Base-by-base conservation (phyloP, 1,140 invertebrate genomes). In the Eubasilissa regina region DNA sequence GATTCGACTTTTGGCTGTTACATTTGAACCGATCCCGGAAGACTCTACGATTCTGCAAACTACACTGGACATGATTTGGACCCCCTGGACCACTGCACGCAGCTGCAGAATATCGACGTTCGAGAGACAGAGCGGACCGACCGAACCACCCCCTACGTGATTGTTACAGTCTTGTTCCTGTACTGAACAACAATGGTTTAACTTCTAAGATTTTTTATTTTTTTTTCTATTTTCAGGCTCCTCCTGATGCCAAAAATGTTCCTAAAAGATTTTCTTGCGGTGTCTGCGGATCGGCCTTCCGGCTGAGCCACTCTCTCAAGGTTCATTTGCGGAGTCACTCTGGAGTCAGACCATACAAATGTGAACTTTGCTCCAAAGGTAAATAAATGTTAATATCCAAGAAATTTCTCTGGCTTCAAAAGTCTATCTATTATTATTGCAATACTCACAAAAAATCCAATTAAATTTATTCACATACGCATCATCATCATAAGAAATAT, bases 261-360 rank as follows among this genome's bases (percentile, higher is more conserved):
- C 8, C 21, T 4, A 75, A 75, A 17, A 56, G 43, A 15, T 75
- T 75, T 62, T 45, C 13, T 0, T 91, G 90, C 73, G 87, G 89
- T 3, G 86, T 89, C 13, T 91, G 90, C 82, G 89, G 88, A 0
- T 87, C 89, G 83, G 87, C 86, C 45, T 91, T 91, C 74, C 87
- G 85, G 10, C 87, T 86, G 15, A 86, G 87, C 10, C 88, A 91
- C 77, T 86, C 91, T n/a, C 84, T 92, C 21, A 87, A 86, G 4
- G 86, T 86, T 19, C 87, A 89, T 51, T 80, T 88, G 7, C 83
- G 85, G 11, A 84, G 84, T 0, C 89, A 91, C 72, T 86, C 86
- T 9, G 87, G 86, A 8, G 86, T 87, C 62, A 87, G 88, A 73
- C 87, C 87, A 0, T 89, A 86, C 66, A 83, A 84, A 17, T 91